Evolutionary conservation across 2,888 invertebrate species (phyloP), one percentile per base, ranked within the genome.

Genomic region (Parthenolecanium corni): DNA sequence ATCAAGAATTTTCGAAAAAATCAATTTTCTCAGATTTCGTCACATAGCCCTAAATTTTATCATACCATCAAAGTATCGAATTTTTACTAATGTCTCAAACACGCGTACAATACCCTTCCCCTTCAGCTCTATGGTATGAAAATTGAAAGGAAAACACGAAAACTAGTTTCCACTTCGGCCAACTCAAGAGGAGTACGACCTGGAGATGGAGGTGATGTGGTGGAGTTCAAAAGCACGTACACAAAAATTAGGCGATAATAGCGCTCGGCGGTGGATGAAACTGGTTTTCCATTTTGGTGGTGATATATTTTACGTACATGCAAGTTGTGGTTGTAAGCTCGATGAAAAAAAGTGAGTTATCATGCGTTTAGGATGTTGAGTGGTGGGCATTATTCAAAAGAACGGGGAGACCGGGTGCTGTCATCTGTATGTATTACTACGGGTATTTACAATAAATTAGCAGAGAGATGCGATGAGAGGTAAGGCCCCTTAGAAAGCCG

Each of bases 341-440:
- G 9, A 42, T 4, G 14, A 42, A 57, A 46, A 57, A 46, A 57
- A 57, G 57, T 57, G 46, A 57, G 57, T 57, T 57, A 57, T 57
- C 57, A 57, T 44, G 24, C 42, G 18, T 49, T 16, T 18, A 16
- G 38, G n/a, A 20, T 31, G 57, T 57, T 57, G 57, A 57, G 57
- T 57, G 57, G 57, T 46, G 57, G 31, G 31, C 46, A 57, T 57
- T 57, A 57, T 57, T 57, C 46, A 57, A 57, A 57, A 57, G 46
- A 57, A 57, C 57, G 57, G 57, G 57, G 46, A 57, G 57, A 57
- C 57, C 57, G 57, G 57, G 57, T 57, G 57, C 57, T 57, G 57
- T 57, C 57, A 57, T 57, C 46, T 46, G 44, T 57, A 57, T 42
- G 54, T 57, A 57, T 57, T 57, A 44, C 57, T 9, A 44, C 42